phyloP scores from a whole-genome alignment of 2,888 invertebrate genomes.

The Cheilosia scutellata region DNA sequence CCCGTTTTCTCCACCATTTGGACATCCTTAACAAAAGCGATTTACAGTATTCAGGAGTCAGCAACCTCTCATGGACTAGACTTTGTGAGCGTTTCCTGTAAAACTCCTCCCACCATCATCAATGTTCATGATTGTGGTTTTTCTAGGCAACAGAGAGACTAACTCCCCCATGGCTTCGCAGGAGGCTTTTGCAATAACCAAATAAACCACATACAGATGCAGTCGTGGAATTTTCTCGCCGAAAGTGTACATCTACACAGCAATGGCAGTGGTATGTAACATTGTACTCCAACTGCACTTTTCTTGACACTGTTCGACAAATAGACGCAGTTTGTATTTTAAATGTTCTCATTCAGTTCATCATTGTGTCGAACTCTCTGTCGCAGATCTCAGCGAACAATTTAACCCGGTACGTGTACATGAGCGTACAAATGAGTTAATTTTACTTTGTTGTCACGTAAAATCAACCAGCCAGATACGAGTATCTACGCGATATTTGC shows the following conservation, averaged over 20 bases:
- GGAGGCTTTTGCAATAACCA: slow-evolving; percentile 30
- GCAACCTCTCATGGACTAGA: slow-evolving; percentile 11
- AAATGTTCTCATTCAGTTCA: not conserved
- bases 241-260: not conserved
- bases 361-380: slow-evolving; percentile 2
- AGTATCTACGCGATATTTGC: slow-evolving; percentile 44
- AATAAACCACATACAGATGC: slow-evolving; percentile 12
- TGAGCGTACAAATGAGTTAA: slow-evolving; percentile 51
- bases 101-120: slow-evolving; percentile 13
- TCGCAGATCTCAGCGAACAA: not conserved
- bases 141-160: slow-evolving; percentile 17
- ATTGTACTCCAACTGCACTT: not conserved
- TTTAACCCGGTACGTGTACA: not conserved
- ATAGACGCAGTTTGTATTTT: slow-evolving; percentile 13
- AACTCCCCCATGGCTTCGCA: slow-evolving; percentile 30
- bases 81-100: slow-evolving; percentile 20
- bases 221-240: slow-evolving; percentile 5
- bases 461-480: slow-evolving; percentile 30
- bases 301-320: slow-evolving; percentile 40
- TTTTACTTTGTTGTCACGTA: slow-evolving; percentile 73
- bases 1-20: not conserved
- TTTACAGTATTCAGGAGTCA: not conserved
- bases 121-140: slow-evolving; percentile 2
- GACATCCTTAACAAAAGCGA: slow-evolving; percentile 4
- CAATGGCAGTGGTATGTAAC: not conserved